phyloP scores from a whole-genome alignment of 2,113 vertebrate genomes.

The Prionailurus viverrinus region DNA sequence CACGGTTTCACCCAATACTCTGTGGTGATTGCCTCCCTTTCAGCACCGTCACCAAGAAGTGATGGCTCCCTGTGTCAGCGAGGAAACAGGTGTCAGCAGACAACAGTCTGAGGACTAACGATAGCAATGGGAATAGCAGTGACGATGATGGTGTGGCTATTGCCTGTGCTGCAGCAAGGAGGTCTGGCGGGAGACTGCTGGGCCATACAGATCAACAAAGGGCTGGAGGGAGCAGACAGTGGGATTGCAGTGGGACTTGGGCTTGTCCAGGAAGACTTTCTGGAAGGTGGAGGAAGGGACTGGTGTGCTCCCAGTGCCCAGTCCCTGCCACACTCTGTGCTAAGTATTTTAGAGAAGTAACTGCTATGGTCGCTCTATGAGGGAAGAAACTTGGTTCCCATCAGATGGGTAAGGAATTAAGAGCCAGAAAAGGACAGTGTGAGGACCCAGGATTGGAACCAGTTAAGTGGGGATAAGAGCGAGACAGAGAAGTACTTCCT shows the following conservation, averaged over 20 bases:
- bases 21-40: not conserved
- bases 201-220: not conserved
- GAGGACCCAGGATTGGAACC: not conserved
- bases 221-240: accelerated
- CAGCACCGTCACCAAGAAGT: not conserved
- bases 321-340: not conserved
- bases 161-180: accelerated
- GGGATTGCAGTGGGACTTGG: not conserved
- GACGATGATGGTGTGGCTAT: accelerated
- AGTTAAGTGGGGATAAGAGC: not conserved
- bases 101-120: not conserved
- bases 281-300: not conserved
- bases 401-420: not conserved
- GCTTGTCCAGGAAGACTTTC: not conserved
- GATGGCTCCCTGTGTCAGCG: not conserved
- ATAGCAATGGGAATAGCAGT: not conserved
- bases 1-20: not conserved
- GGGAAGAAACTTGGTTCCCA: not conserved
- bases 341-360: not conserved
- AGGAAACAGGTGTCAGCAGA: not conserved
- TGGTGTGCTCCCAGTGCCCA: not conserved
- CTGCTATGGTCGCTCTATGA: accelerated
- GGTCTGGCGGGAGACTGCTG: not conserved
- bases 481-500: not conserved
- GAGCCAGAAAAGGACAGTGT: not conserved